A percentile compares a stretch with the other conserved stretches of the same genome.
Conservation (phyloP, 1,140 invertebrate species). For the Neodiprion lecontei region DNA sequence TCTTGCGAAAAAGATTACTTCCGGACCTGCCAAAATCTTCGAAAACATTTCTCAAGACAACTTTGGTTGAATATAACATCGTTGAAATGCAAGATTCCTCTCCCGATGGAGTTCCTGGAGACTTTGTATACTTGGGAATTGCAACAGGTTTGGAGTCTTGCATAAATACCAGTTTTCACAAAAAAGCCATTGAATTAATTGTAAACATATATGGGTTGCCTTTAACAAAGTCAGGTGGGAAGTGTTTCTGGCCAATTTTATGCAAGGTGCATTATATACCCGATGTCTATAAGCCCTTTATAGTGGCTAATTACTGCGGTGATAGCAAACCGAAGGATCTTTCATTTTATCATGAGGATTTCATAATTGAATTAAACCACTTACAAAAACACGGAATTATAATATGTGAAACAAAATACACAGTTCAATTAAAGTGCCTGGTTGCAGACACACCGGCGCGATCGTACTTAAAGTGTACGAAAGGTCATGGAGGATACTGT, state of each 20-base stretch:
- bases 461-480: constrained; percentile 24
- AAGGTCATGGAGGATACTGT: constrained; percentile 23
- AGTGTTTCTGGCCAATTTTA: constrained; percentile 18
- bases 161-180: constrained; percentile 20
- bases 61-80: constrained; percentile 13
- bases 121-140: constrained; percentile 27
- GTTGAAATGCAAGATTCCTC: constrained; percentile 5
- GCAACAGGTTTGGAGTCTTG: constrained; percentile 6
- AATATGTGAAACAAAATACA: constrained; percentile 8
- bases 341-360: background rate
- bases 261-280: constrained; percentile 17
- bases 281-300: constrained; percentile 21
- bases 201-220: constrained; percentile 12
- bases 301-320: constrained; percentile 18
- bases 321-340: constrained; percentile 18
- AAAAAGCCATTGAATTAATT: background rate
- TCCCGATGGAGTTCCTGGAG: constrained; percentile 5
- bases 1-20: constrained; percentile 16
- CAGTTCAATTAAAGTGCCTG: constrained; percentile 20
- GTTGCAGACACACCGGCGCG: constrained; percentile 29
- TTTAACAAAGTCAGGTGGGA: constrained; percentile 6
- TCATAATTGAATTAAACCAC: constrained; percentile 14
- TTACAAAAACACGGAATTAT: constrained; percentile 14
- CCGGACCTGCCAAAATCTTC: constrained; percentile 19
- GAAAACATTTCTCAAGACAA: constrained; percentile 27